Evolutionary conservation across 1,140 invertebrate genomes (phyloP), one percentile per base, ranked within the genome.

Genomic region (Sitobion miscanthi): DNA sequence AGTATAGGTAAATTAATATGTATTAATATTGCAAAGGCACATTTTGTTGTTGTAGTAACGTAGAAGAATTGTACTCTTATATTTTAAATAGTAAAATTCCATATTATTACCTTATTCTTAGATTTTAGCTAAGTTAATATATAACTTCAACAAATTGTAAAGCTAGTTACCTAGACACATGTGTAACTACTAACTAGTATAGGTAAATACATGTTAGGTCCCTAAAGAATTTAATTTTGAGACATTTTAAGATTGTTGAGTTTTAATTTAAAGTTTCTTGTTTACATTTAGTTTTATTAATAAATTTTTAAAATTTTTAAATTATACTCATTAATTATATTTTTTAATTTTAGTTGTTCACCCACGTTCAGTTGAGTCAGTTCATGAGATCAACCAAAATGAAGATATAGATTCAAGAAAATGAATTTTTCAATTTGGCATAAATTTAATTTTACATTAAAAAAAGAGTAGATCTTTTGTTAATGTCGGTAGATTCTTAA

Each of bases 291-390:
- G 3, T 21, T 54, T 11, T 30, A 23, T 35, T 83, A 4, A 42
- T 83, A 30, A 25, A 30, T 14, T n/a, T 52, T 49, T n/a, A 20
- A 87, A 87, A 4, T 42, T 89, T 54, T 38, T 57, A 21, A 57
- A 21, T 9, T 52, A 52, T 49, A 35, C 8, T 49, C 25, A n/a
- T 38, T 1, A 52, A 35, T 35, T 54, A 35, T 88, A 35, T 17
- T 89, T 54, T 89, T 87, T 17, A 30, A 47, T 88, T 83, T 54
- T 42, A 93, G 91, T 85, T 57, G 91, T 93, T 86, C 91, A 93
- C 5, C 91, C 91, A 25, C 91, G 91, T 93, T 93, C 77, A 57
- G 77, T 93, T 42, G 77, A 83, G 23, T 77, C 90, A 49, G 69
- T 90, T 90, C 88, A 90, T 2, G 54, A 90, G 2, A 47, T n/a